These are phyloP conservation scores for Ariolimax columbianus DNA, from an alignment of 2,888 invertebrate species.

Conservation along the genomic window DNA sequence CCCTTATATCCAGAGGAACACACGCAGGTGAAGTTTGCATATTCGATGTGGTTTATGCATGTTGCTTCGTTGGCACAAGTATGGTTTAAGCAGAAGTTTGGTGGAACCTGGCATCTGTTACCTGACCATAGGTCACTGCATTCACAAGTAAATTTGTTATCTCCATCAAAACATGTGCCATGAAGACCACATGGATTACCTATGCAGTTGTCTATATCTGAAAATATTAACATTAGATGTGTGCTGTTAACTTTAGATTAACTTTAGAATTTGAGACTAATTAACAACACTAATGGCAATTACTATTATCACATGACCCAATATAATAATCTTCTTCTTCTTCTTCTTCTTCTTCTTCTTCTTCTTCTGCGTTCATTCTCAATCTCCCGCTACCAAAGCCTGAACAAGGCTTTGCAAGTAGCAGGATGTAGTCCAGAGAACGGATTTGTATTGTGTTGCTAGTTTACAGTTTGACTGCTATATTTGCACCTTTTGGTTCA, in stretches of 20 bases:
- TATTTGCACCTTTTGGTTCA: too few species aligned
- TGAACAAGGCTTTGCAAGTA: neutral
- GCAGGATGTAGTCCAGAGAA: too few species aligned
- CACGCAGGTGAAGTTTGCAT: neutral
- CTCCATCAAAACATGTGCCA: slow-evolving; percentile 27
- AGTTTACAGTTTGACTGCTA: too few species aligned
- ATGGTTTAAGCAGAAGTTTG: slow-evolving; percentile 14
- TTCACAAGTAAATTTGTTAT: slow-evolving; percentile 5
- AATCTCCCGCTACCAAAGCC: neutral
- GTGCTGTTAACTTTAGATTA: neutral
- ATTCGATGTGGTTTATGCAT: neutral
- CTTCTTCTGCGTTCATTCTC: neutral
- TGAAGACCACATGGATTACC: slow-evolving; percentile 24
- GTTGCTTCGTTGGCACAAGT: slow-evolving; percentile 13
- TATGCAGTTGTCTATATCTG: slow-evolving; percentile 11
- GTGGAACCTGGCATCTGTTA: slow-evolving; percentile 13
- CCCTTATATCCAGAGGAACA: slow-evolving; percentile 9
- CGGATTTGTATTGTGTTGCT: too few species aligned
- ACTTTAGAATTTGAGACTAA: neutral
- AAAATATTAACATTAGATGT: neutral
- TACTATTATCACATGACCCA: too few species aligned
- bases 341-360: too few species aligned
- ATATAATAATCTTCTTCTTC: too few species aligned
- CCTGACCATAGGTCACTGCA: slow-evolving; percentile 20
- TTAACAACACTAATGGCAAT: neutral